Evolutionary conservation across 2,888 invertebrate species (phyloP).

Genomic region (Tridacna crocea): DNA sequence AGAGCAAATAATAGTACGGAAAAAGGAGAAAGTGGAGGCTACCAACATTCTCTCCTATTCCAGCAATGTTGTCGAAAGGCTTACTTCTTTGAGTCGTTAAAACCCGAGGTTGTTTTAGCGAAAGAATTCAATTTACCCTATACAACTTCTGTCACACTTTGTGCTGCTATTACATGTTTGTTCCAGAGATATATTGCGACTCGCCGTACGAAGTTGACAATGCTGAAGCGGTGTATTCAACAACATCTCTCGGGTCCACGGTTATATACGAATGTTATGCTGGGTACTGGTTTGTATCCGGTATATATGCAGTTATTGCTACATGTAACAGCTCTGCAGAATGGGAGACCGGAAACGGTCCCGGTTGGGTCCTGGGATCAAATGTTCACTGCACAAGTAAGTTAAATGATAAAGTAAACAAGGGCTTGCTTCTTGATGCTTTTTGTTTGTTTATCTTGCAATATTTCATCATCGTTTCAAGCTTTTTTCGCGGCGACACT

Average conservation of each 20-base stretch:
- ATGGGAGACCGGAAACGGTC: conserved; percentile 22
- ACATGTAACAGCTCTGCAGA: conserved; percentile 36
- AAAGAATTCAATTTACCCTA: too few species aligned
- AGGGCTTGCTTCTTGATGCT: not conserved
- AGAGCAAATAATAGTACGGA: too few species aligned
- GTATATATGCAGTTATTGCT: conserved; percentile 16
- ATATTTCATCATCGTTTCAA: not conserved
- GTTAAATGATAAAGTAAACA: not conserved
- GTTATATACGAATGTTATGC: conserved; percentile 42
- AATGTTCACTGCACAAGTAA: conserved; percentile 12
- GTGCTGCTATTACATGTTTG: not conserved
- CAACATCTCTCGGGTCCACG: conserved; percentile 23
- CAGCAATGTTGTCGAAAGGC: too few species aligned
- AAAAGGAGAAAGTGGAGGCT: too few species aligned
- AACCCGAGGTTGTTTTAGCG: too few species aligned
- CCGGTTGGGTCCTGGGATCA: not conserved
- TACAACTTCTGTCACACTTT: too few species aligned
- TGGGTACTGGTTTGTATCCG: conserved; percentile 18
- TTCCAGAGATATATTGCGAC: conserved; percentile 41
- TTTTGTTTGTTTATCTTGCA: not conserved
- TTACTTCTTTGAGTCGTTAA: too few species aligned
- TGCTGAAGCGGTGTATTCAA: conserved; percentile 13
- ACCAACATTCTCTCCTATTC: too few species aligned
- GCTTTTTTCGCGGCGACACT: not conserved
- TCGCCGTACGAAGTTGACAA: conserved; percentile 12